Evolutionary conservation across 2,888 invertebrate genomes (phyloP).

Genomic region (Philaethria dido): DNA sequence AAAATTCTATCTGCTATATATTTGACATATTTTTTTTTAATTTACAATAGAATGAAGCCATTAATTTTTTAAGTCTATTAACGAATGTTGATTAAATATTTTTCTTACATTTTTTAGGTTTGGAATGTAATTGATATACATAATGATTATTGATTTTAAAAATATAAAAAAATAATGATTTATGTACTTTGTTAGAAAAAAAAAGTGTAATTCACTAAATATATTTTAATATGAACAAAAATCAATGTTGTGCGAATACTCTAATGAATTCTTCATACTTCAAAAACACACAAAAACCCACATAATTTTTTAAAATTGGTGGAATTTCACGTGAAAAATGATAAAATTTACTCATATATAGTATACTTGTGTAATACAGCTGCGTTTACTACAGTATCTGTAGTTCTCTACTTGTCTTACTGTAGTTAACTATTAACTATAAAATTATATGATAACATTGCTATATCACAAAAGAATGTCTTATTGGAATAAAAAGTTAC

Average conservation of each 20-base stretch:
- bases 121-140: slow-evolving; percentile 4
- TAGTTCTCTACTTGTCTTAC: background rate
- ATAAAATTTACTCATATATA: background rate
- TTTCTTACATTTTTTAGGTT: background rate
- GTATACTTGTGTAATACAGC: background rate
- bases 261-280: background rate
- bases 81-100: background rate
- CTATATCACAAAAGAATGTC: background rate
- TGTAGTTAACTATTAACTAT: background rate
- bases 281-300: too few relatives aligned
- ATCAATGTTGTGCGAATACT: background rate
- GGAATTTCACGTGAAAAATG: background rate
- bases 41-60: background rate
- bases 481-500: slow-evolving; percentile 3
- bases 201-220: too few relatives aligned
- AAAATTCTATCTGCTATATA: slow-evolving; percentile 19
- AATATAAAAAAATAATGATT: background rate
- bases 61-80: background rate
- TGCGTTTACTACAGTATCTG: background rate
- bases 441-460: slow-evolving; percentile 1
- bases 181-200: too few relatives aligned
- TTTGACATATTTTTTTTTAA: background rate
- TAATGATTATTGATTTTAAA: background rate
- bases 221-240: background rate
- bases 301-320: background rate